Base-by-base conservation (phyloP, 2,888 invertebrate species). In the Limnephilus auricula region DNA sequence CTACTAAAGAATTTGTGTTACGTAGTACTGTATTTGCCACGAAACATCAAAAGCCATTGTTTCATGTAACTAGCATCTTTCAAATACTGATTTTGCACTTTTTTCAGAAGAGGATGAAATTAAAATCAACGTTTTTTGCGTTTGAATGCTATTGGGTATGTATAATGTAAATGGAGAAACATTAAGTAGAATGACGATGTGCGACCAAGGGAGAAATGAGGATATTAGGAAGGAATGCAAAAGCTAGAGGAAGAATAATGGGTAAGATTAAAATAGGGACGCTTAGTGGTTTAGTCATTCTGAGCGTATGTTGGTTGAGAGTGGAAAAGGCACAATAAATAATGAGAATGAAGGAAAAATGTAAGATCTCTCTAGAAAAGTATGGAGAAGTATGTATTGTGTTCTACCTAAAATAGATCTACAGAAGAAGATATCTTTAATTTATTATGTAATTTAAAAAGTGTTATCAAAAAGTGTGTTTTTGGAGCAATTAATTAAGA, bases 181-280 rank as follows among this genome's bases (percentile, higher is more conserved):
- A 79, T 31, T 31, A 80, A 32, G 31, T 32, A 15, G 32, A 80
- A 31, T 15, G 32, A 80, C 32, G 32, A 80, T 80, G 31, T 80
- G 32, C 32, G 80, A 32, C 32, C 32, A 30, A 80, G 32, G 30
- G 32, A 13, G 31, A 32, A 80, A 80, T 32, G 32, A 80, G 32
- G 80, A 80, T 80, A 4, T 80, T 32, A 80, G 32, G 32, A 80
- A 80, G 80, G 32, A 80, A 80, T 80, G 32, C 32, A 80, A 80
- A 65, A 65, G 25, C 65, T 65, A 6, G 80, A 13, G 32, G 80
- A 80, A 15, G 32, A 80, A 80, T 80, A 13, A 80, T 80, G 32
- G 32, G 32, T 32, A 31, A 31, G 65, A 65, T 65, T 65, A 65
- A 25, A n/a, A 65, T 9, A 9, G 65, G 65, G 65, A 65, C n/a